Percentiles rank a stretch among this genome's conserved stretches.
These are phyloP conservation scores for Neosilurus mollespiculum DNA, from an alignment of 2,797 vertebrate species.

Conservation along the genomic window DNA sequence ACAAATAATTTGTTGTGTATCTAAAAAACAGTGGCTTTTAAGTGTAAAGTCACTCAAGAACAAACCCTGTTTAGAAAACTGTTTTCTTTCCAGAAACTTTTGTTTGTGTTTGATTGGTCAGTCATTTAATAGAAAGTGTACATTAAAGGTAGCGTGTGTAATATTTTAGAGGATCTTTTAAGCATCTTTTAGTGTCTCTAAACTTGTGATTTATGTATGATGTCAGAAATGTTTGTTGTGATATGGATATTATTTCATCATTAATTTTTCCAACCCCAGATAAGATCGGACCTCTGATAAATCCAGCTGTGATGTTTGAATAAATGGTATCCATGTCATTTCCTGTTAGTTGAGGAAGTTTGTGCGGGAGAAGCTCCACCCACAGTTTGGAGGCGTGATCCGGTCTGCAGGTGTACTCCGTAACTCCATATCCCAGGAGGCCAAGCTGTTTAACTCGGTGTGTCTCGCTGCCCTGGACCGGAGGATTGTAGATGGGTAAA, in stretches of 20 bases:
- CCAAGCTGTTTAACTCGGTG: conserved; percentile 68
- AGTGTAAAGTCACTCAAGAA: background rate
- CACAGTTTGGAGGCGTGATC: conserved; percentile 63
- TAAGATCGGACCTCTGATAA: too few species aligned
- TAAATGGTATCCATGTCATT: background rate
- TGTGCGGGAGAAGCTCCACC: conserved; percentile 62
- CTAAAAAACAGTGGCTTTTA: background rate
- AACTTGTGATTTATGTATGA: too few species aligned
- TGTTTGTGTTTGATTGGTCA: background rate
- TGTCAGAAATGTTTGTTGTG: too few species aligned
- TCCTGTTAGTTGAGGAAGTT: conserved; percentile 69
- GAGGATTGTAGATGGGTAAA: conserved; percentile 70
- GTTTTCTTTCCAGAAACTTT: background rate
- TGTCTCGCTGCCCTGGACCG: conserved; percentile 72
- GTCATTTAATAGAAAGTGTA: background rate
- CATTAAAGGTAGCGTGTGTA: too few species aligned
- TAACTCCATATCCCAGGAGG: conserved; percentile 73
- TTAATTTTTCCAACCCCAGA: too few species aligned
- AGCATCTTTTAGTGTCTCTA: too few species aligned
- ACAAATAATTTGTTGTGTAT: too few species aligned
- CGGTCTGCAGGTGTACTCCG: conserved; percentile 63
- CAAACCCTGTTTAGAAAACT: background rate
- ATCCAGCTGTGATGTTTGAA: too few species aligned
- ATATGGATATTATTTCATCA: too few species aligned
- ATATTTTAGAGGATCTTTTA: too few species aligned